Evolutionary conservation across 1,140 invertebrate genomes (phyloP).

Genomic region (Phthorimaea operculella): DNA sequence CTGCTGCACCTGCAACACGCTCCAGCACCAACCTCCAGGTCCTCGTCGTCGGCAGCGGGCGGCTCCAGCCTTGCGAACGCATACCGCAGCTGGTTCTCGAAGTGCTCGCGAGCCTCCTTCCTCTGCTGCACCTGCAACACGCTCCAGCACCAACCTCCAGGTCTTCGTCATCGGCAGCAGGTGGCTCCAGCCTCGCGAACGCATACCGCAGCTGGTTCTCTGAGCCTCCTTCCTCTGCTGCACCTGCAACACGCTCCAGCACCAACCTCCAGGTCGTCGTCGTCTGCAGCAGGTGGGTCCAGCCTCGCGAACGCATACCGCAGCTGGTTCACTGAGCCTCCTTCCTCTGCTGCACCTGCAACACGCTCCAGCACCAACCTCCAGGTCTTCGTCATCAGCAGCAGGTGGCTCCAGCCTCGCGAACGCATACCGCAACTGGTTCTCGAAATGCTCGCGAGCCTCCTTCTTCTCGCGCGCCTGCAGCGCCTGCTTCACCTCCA

Average conservation of each 20-base stretch:
- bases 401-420: constrained; percentile 41
- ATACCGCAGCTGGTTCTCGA: constrained; percentile 50
- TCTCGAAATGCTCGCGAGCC: constrained; percentile 49
- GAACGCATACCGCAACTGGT: constrained; percentile 49
- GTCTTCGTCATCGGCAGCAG: constrained; percentile 39
- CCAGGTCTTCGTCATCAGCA: constrained; percentile 44
- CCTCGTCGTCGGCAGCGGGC: constrained; percentile 20
- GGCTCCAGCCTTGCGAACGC: constrained; percentile 49
- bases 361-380: constrained; percentile 35
- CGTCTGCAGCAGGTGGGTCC: constrained; percentile 28
- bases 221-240: no score
- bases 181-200: constrained; percentile 42
- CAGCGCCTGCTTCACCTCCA: constrained; percentile 4
- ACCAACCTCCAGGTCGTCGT: constrained; percentile 52
- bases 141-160: constrained; percentile 37
- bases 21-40: constrained; percentile 28
- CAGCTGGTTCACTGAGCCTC: constrained; percentile 55
- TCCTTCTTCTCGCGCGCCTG: constrained; percentile 29
- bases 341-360: no score
- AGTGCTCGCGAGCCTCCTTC: constrained; percentile 43
- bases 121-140: no score
- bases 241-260: no score
- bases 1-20: no score
- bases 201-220: constrained; percentile 51
- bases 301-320: constrained; percentile 46